Conservation (phyloP, 2,113 vertebrate species). For the Charina bottae region DNA sequence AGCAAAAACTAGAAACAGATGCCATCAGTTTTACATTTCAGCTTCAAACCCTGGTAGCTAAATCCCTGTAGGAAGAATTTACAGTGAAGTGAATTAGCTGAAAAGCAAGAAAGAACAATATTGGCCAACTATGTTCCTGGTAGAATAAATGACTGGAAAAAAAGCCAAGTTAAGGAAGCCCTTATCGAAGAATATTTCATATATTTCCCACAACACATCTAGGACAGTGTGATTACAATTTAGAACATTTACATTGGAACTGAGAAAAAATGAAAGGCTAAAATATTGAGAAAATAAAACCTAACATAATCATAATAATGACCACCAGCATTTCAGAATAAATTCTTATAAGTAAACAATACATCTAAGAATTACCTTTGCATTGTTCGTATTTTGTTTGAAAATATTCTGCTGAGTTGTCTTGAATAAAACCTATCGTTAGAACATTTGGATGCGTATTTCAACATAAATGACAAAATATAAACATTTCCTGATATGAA, state of each 20-base stretch:
- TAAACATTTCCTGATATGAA: conserved; percentile 72
- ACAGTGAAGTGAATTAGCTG: neutral
- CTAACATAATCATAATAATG: conserved; percentile 38
- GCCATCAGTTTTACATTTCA: neutral
- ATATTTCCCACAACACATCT: neutral
- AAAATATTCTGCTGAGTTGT: conserved; percentile 39
- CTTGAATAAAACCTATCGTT: conserved; percentile 53
- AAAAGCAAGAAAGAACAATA: conserved; percentile 13
- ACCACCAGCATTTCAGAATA: neutral
- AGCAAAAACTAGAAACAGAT: neutral
- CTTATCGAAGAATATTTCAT: neutral
- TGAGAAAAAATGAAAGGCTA: neutral
- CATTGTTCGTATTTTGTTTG: conserved; percentile 23
- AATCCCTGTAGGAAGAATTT: neutral
- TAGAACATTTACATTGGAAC: neutral
- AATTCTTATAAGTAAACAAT: conserved; percentile 50
- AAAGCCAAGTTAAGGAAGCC: fast-evolving
- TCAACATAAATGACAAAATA: conserved; percentile 62
- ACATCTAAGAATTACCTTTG: conserved; percentile 36
- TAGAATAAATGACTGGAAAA: neutral
- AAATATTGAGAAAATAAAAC: conserved; percentile 32
- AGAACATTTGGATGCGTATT: conserved; percentile 51
- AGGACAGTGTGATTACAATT: neutral
- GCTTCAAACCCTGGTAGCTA: neutral
- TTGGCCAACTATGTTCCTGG: neutral